These are phyloP conservation scores for Netelia inedita DNA, from an alignment of 2,888 invertebrate genomes.

Conservation along the genomic window DNA sequence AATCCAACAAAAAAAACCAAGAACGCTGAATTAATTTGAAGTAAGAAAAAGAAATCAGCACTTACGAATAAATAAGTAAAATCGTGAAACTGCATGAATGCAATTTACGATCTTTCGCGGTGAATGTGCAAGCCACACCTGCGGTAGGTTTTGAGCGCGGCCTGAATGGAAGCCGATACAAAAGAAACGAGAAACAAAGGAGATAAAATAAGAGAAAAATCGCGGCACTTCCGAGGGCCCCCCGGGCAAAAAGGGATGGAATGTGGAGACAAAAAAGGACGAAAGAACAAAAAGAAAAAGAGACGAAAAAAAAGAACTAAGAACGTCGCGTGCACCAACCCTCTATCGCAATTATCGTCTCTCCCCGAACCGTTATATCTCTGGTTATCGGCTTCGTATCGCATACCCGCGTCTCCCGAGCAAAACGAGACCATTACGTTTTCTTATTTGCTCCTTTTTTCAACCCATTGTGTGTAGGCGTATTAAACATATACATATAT, in stretches of 20 bases:
- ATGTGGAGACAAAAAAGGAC: neutral
- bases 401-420: conserved; percentile 30
- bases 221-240: conserved; percentile 17
- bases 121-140: neutral
- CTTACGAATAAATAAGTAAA: neutral
- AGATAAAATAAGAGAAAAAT: neutral
- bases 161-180: conserved; percentile 5
- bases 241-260: conserved; percentile 23
- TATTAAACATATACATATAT: neutral
- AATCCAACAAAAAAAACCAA: neutral
- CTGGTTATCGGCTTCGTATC: conserved; percentile 45
- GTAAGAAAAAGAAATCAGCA: neutral
- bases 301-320: neutral
- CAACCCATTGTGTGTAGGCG: conserved; percentile 44
- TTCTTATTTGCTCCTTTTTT: conserved; percentile 36
- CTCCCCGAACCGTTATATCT: conserved; percentile 49
- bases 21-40: neutral
- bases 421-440: conserved; percentile 56
- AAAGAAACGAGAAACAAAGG: neutral
- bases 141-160: conserved; percentile 14
- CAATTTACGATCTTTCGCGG: neutral
- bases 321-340: conserved; percentile 22
- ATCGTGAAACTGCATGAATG: neutral
- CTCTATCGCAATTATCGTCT: conserved; percentile 51
- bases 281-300: neutral